Conservation (phyloP, 1,140 invertebrate genomes). For the Bombus consobrinus region DNA sequence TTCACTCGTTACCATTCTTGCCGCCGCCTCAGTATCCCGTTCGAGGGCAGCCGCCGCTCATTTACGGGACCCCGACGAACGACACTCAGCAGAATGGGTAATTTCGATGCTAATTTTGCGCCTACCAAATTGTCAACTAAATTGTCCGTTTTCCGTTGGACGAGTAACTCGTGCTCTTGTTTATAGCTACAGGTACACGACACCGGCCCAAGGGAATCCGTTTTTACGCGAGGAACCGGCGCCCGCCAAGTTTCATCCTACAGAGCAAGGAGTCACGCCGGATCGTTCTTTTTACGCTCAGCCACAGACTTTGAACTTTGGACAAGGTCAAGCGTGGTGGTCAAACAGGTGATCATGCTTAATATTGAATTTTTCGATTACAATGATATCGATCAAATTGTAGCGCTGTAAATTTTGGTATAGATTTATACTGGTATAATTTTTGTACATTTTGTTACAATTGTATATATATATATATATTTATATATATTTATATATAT, state of each 20-base stretch:
- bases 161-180: neutral
- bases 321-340: conserved; percentile 65
- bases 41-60: conserved; percentile 54
- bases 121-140: neutral
- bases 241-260: conserved; percentile 33
- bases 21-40: conserved; percentile 41
- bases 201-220: conserved; percentile 56
- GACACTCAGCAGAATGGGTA: conserved; percentile 61
- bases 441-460: too few species aligned
- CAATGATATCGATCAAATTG: neutral
- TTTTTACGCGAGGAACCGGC: conserved; percentile 33
- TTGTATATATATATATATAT: neutral
- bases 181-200: conserved; percentile 60
- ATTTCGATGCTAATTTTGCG: conserved; percentile 23
- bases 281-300: conserved; percentile 35
- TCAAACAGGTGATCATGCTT: conserved; percentile 68
- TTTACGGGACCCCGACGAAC: conserved; percentile 69
- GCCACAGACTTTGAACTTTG: conserved; percentile 39
- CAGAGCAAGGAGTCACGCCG: conserved; percentile 15
- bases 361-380: neutral
- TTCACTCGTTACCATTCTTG: conserved; percentile 63
- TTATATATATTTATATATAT: neutral
- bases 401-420: neutral
- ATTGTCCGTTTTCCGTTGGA: neutral
- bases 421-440: neutral